Base-by-base conservation (phyloP, 2,113 vertebrate genomes). In the Chiloscyllium plagiosum region DNA sequence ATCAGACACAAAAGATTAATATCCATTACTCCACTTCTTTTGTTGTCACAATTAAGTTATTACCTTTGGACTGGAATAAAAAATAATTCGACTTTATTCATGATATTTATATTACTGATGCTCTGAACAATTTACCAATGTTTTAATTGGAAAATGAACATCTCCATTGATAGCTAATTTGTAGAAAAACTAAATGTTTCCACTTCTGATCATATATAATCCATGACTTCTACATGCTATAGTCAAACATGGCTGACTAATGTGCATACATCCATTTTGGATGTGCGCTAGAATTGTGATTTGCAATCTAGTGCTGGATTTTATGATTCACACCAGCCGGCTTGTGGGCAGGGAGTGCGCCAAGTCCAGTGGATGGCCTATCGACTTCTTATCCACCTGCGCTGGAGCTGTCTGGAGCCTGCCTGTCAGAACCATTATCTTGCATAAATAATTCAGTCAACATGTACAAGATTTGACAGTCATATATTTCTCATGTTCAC, bases 1-100 rank as follows among this genome's bases (percentile, higher is more conserved):
- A 29, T 42, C 61, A 72, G 37, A 94, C 90, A 76, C 83, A 69
- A 69, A 96, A 96, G 78, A 65, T 95, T 72, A 95, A 72, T 72
- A 95, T 95, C 72, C 65, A 68, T 1, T 19, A 42, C 92, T 47
- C 10, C n/a, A 94, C 68, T 70, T 69, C 68, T 3, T 69, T 69
- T 69, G 15, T 69, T 70, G 20, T 56, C 4, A 8, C 56, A 56
- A 56, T 0, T 56, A 61, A 61, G 56, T 61, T 61, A 61, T 10
- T 7, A 61, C 8, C 56, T 61, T 61, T 61, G 56, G 12, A 0
- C 56, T 10, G 68, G 3, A 70, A 72, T 42, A 33, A 70, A 70
- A 72, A 70, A 8, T 95, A 42, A 69, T 95, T 95, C 20, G 47
- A 94, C 19, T 24, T 94, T 68, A 68, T 94, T 95, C 93, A 95